Conservation (phyloP, 1,140 invertebrate genomes). For the Aphis gossypii region DNA sequence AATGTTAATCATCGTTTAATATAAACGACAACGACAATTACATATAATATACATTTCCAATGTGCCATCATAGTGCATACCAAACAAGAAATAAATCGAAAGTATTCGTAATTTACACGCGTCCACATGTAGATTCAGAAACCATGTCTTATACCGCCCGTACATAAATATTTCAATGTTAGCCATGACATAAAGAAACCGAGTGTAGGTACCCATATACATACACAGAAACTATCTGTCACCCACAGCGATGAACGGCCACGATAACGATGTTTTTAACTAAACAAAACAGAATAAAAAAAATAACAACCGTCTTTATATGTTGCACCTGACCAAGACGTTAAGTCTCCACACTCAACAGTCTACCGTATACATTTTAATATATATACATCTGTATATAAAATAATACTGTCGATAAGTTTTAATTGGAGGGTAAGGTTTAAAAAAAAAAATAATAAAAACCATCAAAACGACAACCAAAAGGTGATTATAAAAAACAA, state of each 20-base stretch:
- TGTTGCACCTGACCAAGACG: slow-evolving; percentile 30
- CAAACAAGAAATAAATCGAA: slow-evolving; percentile 21
- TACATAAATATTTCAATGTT: neutral
- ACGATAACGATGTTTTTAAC: slow-evolving; percentile 36
- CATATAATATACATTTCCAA: neutral
- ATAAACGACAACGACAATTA: neutral
- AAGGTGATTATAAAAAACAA: slow-evolving; percentile 44
- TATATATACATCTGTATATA: neutral
- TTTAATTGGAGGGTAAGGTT: slow-evolving; percentile 16
- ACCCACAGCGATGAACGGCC: slow-evolving; percentile 29
- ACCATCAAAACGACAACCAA: neutral
- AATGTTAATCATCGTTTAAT: neutral
- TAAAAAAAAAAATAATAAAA: neutral
- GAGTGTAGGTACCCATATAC: neutral
- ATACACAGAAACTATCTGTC: slow-evolving; percentile 33
- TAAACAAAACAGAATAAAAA: neutral
- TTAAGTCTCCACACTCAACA: neutral
- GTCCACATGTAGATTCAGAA: neutral
- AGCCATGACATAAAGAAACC: neutral
- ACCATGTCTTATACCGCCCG: neutral
- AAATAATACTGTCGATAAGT: slow-evolving; percentile 22
- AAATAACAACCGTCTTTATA: neutral
- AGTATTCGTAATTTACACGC: slow-evolving; percentile 20
- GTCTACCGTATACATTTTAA: slow-evolving; percentile 10
- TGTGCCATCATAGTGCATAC: too few species aligned